A percentile compares a stretch with the other conserved stretches of the same genome.
phyloP scores from a whole-genome alignment of 2,888 invertebrate species.

The Andrena haemorrhoa region DNA sequence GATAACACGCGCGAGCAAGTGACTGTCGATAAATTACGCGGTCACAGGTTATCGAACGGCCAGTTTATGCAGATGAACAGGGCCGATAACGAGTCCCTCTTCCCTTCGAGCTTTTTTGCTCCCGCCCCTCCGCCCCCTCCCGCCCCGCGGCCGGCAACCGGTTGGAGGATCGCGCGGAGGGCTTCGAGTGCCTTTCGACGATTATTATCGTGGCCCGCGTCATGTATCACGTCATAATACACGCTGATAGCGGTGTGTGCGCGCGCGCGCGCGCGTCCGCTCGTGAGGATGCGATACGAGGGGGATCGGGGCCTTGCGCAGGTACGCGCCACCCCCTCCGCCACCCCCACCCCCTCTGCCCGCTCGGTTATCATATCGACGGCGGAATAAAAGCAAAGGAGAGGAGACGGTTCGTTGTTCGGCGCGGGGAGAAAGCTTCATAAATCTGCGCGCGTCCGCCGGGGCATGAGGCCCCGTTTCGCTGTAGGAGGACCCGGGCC shows the following conservation, averaged over 20 bases:
- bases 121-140: background rate
- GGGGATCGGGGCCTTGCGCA: constrained; percentile 55
- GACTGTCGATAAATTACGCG: constrained; percentile 69
- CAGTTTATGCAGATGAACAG: constrained; percentile 69
- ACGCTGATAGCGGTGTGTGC: constrained; percentile 64
- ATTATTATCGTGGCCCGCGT: constrained; percentile 71
- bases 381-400: constrained; percentile 61
- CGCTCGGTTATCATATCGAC: constrained; percentile 38
- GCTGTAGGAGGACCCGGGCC: constrained; percentile 60
- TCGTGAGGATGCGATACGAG: constrained; percentile 54
- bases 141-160: constrained; percentile 14
- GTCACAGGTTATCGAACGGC: constrained; percentile 69
- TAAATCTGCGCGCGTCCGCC: constrained; percentile 73
- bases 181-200: constrained; percentile 70
- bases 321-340: constrained; percentile 16
- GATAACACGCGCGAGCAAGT: constrained; percentile 22
- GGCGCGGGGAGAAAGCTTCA: constrained; percentile 77
- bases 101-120: constrained; percentile 41
- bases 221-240: constrained; percentile 75
- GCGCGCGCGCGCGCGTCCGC: constrained; percentile 22
- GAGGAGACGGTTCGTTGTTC: constrained; percentile 62
- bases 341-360: too few species aligned
- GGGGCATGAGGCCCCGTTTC: constrained; percentile 66
- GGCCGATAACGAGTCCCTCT: constrained; percentile 55
- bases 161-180: constrained; percentile 52